phyloP scores from a whole-genome alignment of 2,888 invertebrate genomes.

The Agrypnus murinus region DNA sequence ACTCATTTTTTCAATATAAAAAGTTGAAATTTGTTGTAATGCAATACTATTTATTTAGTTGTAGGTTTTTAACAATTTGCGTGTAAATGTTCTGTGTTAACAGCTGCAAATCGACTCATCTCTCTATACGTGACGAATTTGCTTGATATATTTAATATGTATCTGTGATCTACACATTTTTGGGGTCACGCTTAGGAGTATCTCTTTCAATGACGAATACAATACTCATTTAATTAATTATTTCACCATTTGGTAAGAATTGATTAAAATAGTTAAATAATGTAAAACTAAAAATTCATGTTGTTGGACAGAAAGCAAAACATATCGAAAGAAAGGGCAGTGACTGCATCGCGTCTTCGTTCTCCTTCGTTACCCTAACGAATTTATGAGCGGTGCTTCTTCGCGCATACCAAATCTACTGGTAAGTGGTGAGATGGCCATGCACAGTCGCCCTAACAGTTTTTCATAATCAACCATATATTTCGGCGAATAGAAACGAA shows the following conservation, averaged over 20 bases:
- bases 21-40: too few relatives aligned
- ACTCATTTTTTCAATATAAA: too few relatives aligned
- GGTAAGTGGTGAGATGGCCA: conserved; percentile 50
- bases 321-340: conserved; percentile 46
- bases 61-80: too few relatives aligned
- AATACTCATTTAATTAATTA: background rate
- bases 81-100: conserved; percentile 23
- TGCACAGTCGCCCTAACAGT: conserved; percentile 28
- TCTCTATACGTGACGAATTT: conserved; percentile 30
- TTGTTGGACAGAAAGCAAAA: conserved; percentile 41
- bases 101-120: conserved; percentile 25
- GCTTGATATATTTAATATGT: conserved; percentile 17
- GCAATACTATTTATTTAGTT: too few relatives aligned
- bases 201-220: too few relatives aligned
- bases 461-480: background rate
- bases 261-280: too few relatives aligned
- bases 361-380: conserved; percentile 51
- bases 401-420: conserved; percentile 49
- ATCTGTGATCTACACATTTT: too few relatives aligned
- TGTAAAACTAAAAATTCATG: conserved; percentile 31
- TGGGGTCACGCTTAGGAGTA: conserved; percentile 40
- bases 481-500: conserved; percentile 2
- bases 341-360: conserved; percentile 49
- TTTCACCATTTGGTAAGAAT: background rate
- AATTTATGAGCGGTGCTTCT: conserved; percentile 50